phyloP scores from a whole-genome alignment of 2,113 vertebrate species.

The Clinocottus analis region DNA sequence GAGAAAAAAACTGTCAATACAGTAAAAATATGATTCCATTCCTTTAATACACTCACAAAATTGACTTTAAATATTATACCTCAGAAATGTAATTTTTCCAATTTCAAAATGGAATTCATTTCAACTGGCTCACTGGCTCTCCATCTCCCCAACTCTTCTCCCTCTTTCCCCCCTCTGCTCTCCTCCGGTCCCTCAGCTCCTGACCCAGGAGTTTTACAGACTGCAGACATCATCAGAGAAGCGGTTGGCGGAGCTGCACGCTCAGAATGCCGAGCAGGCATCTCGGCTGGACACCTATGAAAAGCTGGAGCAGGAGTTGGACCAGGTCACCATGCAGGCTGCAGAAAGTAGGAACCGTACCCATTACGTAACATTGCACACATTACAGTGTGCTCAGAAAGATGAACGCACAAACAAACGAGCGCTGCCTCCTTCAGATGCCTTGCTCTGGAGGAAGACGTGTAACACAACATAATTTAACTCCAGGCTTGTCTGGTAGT shows the following conservation, averaged over 20 bases:
- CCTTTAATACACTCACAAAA: neutral
- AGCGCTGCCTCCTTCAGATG: neutral
- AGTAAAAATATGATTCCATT: neutral
- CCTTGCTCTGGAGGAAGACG: neutral
- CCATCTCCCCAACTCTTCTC: neutral
- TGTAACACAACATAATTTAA: neutral
- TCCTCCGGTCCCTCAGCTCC: conserved; percentile 75
- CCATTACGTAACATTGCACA: neutral
- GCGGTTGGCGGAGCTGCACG: conserved; percentile 88
- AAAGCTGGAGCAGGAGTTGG: conserved; percentile 94
- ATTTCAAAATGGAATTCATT: too few relatives aligned
- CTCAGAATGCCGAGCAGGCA: conserved; percentile 90
- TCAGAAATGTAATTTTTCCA: neutral
- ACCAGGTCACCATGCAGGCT: conserved; percentile 95
- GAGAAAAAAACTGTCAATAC: too few relatives aligned
- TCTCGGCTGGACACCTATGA: conserved; percentile 92
- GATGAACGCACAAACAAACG: conserved; percentile 1
- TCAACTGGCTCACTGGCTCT: neutral
- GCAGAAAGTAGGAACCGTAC: conserved; percentile 88
- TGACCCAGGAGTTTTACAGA: conserved; percentile 97
- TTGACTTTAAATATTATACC: neutral
- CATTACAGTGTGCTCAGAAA: conserved; percentile 17
- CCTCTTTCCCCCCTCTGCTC: neutral
- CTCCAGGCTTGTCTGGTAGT: neutral
- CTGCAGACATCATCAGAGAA: conserved; percentile 95